These are phyloP conservation scores for Ruditapes philippinarum DNA, from an alignment of 1,140 invertebrate genomes.

Conservation along the genomic window DNA sequence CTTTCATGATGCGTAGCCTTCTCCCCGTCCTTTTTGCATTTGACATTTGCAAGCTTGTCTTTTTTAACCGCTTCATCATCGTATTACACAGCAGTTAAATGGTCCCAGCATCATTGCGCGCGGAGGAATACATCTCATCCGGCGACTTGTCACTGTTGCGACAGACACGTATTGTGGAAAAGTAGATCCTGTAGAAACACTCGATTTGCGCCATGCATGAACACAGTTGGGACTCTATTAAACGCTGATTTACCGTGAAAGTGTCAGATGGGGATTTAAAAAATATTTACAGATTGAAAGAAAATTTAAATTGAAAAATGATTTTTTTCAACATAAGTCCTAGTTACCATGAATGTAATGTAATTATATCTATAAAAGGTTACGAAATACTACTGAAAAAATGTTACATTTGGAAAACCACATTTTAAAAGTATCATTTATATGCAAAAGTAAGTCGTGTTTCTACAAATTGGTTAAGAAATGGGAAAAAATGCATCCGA, in stretches of 20 bases:
- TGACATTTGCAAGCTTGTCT: no score
- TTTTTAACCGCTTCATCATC: no score
- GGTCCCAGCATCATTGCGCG: not conserved
- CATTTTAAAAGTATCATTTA: not conserved
- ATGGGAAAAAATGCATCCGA: not conserved
- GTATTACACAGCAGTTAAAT: not conserved
- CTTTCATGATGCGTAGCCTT: no score
- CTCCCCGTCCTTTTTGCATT: no score
- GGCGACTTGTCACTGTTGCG: not conserved
- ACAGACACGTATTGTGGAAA: slow-evolving; percentile 12
- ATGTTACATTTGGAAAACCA: not conserved
- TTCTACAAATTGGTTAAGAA: slow-evolving; percentile 11
- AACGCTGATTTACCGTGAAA: slow-evolving; percentile 36
- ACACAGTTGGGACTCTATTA: not conserved
- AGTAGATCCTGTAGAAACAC: not conserved
- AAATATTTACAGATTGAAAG: not conserved
- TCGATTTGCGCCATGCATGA: not conserved
- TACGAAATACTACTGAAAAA: not conserved
- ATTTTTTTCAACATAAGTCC: not conserved
- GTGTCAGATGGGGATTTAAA: slow-evolving; percentile 21
- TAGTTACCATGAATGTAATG: not conserved
- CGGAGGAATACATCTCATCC: slow-evolving; percentile 29
- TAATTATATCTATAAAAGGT: not conserved
- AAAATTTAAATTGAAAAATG: slow-evolving; percentile 16
- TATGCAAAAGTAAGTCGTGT: slow-evolving; percentile 13